Evolutionary conservation across 2,113 vertebrate species (phyloP), one percentile per base, ranked within the genome.

Genomic region (Cathartes aura): DNA sequence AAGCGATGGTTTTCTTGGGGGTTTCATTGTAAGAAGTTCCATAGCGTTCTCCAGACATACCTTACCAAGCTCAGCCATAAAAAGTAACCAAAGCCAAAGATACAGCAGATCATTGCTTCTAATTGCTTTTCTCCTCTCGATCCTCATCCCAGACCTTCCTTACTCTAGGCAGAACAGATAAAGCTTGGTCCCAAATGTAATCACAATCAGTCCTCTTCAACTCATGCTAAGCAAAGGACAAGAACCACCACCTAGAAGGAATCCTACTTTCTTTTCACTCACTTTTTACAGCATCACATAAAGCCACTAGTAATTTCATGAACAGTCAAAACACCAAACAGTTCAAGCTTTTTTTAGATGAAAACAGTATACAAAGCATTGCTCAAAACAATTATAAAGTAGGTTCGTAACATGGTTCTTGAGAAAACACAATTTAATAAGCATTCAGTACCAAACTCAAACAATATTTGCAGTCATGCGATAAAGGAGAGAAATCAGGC

Each of bases 41-140:
- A 52, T 2, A 40, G 48, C 2, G 1, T 29, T 86, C 8, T 26
- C 14, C 1, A 1, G 27, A 70, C 29, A 34, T 3, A 34, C 8
- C 29, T 12, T 45, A 73, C 34, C 9, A n/a, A 7, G 12, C 15
- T 84, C 7, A 55, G 64, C 24, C 12, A 38, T 22, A 53, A 84
- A 78, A 66, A 43, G 10, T 32, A 73, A 60, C 21, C 11, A 75
- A 88, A 60, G 24, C 18, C 36, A 60, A 87, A 88, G 48, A 59
- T 2, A 91, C 1, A 50, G 34, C 30, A 66, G 26, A 8, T 93
- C 27, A 53, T 13, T 45, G 10, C 29, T 47, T 83, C 40, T 26
- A 66, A 73, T 13, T 56, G 17, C 9, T 78, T 43, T 79, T 71
- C 22, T 59, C 17, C 43, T 76, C 53, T 70, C 2, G 3, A 12